Conservation (phyloP, 1,140 invertebrate species). For the Brachionus plicatilis region DNA sequence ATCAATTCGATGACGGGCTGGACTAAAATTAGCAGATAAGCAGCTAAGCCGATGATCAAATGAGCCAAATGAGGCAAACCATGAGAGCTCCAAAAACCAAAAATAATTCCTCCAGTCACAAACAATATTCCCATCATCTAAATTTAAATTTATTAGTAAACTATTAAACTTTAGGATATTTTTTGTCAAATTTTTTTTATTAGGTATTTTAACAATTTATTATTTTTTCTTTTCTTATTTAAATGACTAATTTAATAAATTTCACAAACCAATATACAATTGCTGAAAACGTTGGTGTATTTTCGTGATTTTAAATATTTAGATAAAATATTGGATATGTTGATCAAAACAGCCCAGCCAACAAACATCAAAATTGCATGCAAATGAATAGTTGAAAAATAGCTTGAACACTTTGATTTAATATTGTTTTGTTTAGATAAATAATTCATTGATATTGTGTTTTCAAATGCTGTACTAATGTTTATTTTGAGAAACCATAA, state of each 20-base stretch:
- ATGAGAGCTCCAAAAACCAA: conserved; percentile 34
- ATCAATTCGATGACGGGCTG: background rate
- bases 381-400: conserved; percentile 31
- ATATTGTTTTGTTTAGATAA: background rate
- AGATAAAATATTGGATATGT: background rate
- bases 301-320: background rate
- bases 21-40: background rate
- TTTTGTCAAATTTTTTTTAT: background rate
- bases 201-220: background rate
- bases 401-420: background rate
- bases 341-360: conserved; percentile 14
- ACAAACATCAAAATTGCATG: conserved; percentile 39
- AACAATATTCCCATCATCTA: conserved; percentile 1
- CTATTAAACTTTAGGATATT: too few relatives aligned
- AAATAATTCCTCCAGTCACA: background rate
- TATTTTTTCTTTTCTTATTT: background rate
- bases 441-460: background rate
- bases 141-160: background rate
- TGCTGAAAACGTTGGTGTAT: background rate
- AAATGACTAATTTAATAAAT: background rate
- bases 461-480: conserved; percentile 21
- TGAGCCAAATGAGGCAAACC: conserved; percentile 35
- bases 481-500: conserved; percentile 35
- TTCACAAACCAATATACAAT: background rate
- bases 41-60: background rate